Evolutionary conservation across 2,888 invertebrate species (phyloP).

Genomic region (Bellardia pandia): DNA sequence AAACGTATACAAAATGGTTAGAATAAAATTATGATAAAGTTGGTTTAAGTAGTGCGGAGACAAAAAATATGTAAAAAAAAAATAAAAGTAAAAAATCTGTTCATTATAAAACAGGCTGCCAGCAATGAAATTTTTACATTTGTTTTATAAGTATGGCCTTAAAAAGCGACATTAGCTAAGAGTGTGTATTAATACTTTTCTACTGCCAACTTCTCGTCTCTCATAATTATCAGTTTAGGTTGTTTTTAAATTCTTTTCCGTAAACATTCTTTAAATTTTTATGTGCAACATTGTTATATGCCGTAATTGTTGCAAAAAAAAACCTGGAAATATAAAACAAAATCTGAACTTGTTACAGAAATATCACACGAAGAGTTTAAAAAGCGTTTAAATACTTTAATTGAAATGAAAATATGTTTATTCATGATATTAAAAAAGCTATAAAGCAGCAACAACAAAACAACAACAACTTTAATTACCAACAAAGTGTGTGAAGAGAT

Average conservation of each 20-base stretch:
- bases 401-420: constrained; percentile 66
- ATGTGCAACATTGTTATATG: neutral
- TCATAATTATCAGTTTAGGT: constrained; percentile 14
- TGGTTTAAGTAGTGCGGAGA: constrained; percentile 32
- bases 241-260: constrained; percentile 1
- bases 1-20: constrained; percentile 28
- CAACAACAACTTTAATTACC: constrained; percentile 61
- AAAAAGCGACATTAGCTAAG: neutral
- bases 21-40: constrained; percentile 52
- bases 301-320: neutral
- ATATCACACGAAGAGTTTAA: constrained; percentile 43
- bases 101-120: neutral
- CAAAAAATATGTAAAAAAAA: neutral
- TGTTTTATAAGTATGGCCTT: neutral
- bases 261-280: constrained; percentile 5
- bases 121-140: neutral
- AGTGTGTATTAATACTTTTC: too few species aligned
- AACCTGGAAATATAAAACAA: constrained; percentile 6
- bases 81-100: neutral
- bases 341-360: constrained; percentile 47
- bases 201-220: neutral
- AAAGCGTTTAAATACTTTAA: constrained; percentile 68
- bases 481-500: constrained; percentile 21
- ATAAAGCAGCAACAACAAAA: neutral
- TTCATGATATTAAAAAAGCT: constrained; percentile 45